Conservation (phyloP, 2,113 vertebrate species). For the Melanerpes aurifrons region DNA sequence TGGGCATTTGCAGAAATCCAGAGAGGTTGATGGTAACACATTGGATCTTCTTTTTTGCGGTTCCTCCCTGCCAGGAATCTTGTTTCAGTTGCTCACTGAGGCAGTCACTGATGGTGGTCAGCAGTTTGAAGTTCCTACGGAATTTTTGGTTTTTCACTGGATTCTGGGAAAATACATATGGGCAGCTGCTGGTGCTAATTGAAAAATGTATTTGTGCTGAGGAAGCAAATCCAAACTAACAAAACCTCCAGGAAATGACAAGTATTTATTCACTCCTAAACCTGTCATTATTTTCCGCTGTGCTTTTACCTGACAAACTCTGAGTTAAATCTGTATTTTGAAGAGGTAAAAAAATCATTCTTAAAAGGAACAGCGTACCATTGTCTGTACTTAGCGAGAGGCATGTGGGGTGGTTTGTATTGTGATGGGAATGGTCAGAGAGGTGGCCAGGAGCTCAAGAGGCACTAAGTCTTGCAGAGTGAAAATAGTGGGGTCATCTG, state of each 20-base stretch:
- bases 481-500: background rate
- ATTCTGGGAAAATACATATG: background rate
- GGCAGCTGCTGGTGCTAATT: background rate
- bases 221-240: background rate
- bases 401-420: rapidly evolving
- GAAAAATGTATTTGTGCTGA: background rate
- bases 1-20: background rate
- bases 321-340: background rate
- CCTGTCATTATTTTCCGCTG: background rate
- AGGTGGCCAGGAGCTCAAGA: background rate
- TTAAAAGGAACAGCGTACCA: background rate
- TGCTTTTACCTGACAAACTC: background rate
- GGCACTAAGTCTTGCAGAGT: background rate
- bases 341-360: background rate
- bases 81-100: background rate
- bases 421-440: background rate
- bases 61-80: background rate
- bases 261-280: background rate
- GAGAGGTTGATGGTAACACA: background rate
- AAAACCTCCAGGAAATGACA: background rate
- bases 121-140: background rate
- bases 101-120: background rate
- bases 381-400: background rate
- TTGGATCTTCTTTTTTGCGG: background rate
- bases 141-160: background rate